Evolutionary conservation across 2,113 vertebrate species (phyloP), one percentile per base, ranked within the genome.

Genomic region (Indicator indicator): DNA sequence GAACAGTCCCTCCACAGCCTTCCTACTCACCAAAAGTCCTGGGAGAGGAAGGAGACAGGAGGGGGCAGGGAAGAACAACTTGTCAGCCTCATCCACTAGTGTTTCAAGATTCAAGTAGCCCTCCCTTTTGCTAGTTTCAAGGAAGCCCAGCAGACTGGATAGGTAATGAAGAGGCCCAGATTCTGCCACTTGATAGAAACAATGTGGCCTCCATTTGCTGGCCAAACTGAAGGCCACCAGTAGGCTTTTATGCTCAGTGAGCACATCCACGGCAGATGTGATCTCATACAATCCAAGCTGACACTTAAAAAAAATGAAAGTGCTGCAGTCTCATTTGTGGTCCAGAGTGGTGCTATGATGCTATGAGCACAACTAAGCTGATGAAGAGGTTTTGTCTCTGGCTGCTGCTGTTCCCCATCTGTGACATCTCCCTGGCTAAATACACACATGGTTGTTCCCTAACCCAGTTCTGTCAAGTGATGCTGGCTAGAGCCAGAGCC

Each of bases 31-130:
- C 2, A 1, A 86, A 77, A 80, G 16, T 19, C 20, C 24, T 11
- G 2, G 63, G 16, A 59, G 15, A 63, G 16, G 33, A 62, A 27
- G 62, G 59, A 40, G 36, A 81, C 97, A 97, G 95, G 97, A 98
- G 96, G 97, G 98, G 69, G 97, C 97, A 94, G 98, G 48, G 83
- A 70, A 21, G 17, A 90, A 44, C 8, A 59, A 36, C 12, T 11
- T 46, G 18, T 28, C 27, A 20, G 20, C 32, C n/a, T 63, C 33
- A 67, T 55, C 20, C 32, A 42, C 26, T 50, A 40, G 11, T 24
- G 1, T 67, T 70, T 46, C 7, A 65, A 80, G 50, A 56, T 38
- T 14, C 65, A 65, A 5, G 42, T 55, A 86, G 13, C 48, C 11
- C 19, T 6, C 9, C 5, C 11, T 26, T 73, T 62, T 55, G 30